phyloP scores from a whole-genome alignment of 2,797 vertebrate genomes.

The Ceyx erithaca region DNA sequence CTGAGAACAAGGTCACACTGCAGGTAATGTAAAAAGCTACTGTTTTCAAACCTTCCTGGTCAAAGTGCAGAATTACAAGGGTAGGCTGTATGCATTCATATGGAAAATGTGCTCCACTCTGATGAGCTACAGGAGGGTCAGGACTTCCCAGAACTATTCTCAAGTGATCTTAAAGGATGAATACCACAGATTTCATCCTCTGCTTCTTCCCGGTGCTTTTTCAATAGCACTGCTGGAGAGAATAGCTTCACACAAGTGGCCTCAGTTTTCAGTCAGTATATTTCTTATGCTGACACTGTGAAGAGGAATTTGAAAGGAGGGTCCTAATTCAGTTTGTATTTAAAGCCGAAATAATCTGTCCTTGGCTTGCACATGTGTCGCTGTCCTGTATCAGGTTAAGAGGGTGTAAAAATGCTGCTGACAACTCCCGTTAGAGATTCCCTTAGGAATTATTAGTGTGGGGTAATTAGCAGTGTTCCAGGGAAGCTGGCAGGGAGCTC shows the following conservation, averaged over 20 bases:
- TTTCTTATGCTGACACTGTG: constrained; percentile 12
- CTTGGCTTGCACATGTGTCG: neutral
- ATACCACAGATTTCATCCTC: neutral
- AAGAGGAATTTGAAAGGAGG: neutral
- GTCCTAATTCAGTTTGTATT: neutral
- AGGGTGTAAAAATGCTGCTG: neutral
- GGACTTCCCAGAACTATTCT: neutral
- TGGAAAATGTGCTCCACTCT: neutral
- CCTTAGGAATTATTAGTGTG: neutral
- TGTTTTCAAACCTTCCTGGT: neutral
- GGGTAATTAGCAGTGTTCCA: neutral
- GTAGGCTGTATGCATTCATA: neutral
- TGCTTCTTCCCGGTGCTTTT: neutral
- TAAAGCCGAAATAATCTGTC: neutral
- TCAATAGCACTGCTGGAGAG: neutral
- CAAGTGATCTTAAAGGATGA: neutral
- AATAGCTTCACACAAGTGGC: neutral
- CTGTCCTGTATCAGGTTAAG: neutral
- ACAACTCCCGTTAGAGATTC: neutral
- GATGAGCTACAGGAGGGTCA: neutral
- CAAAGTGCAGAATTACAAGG: neutral
- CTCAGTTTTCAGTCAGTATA: constrained; percentile 46
- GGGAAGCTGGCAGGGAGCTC: neutral
- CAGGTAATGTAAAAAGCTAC: neutral
- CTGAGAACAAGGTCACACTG: neutral